Conservation (phyloP, 2,113 vertebrate species). For the Gobiocypris rarus region DNA sequence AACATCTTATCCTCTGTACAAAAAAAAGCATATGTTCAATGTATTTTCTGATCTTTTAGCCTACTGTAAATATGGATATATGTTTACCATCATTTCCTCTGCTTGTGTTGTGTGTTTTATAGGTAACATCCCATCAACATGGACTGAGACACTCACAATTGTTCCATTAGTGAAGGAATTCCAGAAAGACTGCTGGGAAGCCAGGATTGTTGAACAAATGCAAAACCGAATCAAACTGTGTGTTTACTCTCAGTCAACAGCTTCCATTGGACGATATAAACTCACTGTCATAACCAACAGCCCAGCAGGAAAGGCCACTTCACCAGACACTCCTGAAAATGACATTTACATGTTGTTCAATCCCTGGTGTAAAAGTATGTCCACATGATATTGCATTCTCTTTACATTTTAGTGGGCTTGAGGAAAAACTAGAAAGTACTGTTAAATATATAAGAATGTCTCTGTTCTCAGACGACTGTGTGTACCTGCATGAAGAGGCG, state of each 20-base stretch:
- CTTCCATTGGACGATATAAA: slow-evolving; percentile 82
- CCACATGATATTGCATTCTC: not conserved
- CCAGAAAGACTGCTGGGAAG: slow-evolving; percentile 2
- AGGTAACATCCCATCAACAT: not conserved
- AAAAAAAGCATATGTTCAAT: too few relatives aligned
- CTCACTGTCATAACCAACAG: slow-evolving; percentile 73
- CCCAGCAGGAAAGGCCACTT: slow-evolving; percentile 63
- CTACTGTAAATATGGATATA: not conserved
- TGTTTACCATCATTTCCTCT: not conserved
- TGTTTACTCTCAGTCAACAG: slow-evolving; percentile 73
- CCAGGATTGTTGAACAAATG: slow-evolving; percentile 70
- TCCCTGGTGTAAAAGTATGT: slow-evolving; percentile 71
- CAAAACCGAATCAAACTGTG: slow-evolving; percentile 69
- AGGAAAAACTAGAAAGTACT: not conserved
- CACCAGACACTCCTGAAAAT: slow-evolving; percentile 68
- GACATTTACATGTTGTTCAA: slow-evolving; percentile 86
- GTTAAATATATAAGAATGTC: not conserved
- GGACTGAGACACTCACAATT: not conserved
- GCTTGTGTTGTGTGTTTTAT: not conserved
- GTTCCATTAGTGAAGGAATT: slow-evolving; percentile 3
- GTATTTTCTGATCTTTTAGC: not conserved
- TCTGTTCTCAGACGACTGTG: not conserved
- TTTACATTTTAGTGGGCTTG: not conserved
- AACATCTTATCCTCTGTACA: too few relatives aligned
- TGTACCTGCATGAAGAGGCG: not conserved